Evolutionary conservation across 2,113 vertebrate genomes (phyloP).

Genomic region (Pelodiscus sinensis): DNA sequence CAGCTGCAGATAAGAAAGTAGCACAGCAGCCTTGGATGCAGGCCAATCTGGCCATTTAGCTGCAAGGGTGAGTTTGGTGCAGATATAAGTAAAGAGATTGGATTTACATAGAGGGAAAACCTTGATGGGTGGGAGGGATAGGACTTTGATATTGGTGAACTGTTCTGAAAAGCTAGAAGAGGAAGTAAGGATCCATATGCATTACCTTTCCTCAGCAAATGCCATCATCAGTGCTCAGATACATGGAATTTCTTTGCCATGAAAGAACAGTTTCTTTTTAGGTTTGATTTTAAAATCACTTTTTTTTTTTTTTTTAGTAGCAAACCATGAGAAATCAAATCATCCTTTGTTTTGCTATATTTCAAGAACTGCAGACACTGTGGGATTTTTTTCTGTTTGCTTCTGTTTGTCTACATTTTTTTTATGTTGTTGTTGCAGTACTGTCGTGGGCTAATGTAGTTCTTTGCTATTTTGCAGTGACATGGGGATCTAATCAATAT

Average conservation of each 20-base stretch:
- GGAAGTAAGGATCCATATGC: neutral
- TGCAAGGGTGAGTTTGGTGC: neutral
- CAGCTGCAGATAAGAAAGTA: neutral
- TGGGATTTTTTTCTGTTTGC: neutral
- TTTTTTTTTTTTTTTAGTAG: neutral
- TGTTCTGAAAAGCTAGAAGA: neutral
- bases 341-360: neutral
- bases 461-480: neutral
- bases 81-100: neutral
- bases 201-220: neutral
- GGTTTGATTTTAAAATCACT: neutral
- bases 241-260: neutral
- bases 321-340: neutral
- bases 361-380: neutral
- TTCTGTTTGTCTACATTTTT: neutral
- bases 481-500: neutral
- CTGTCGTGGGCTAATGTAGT: neutral
- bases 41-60: neutral
- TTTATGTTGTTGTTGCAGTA: neutral
- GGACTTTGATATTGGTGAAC: neutral
- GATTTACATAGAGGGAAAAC: neutral
- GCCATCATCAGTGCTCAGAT: neutral
- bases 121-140: neutral
- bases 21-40: fast-evolving
- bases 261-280: neutral